Percentiles rank a stretch among this genome's conserved stretches.
Evolutionary conservation across 2,797 vertebrate species (phyloP).

Genomic region (Rhynchonycteris naso): DNA sequence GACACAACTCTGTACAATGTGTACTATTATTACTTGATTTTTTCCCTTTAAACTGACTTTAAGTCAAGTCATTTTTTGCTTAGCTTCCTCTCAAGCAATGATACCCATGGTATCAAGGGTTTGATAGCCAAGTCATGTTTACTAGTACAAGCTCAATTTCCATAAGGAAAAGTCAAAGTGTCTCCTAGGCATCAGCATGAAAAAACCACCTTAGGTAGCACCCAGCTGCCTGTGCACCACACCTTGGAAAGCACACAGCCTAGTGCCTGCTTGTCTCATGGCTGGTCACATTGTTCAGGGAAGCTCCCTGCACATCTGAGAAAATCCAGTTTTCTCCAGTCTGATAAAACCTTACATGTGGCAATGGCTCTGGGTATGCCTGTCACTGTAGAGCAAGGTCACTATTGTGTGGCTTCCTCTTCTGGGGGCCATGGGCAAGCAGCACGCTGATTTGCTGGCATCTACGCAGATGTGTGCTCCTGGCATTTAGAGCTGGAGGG

Average conservation of each 20-base stretch:
- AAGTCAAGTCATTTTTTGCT: slow-evolving; percentile 1
- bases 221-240: not conserved
- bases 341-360: not conserved
- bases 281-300: not conserved
- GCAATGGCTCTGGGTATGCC: not conserved
- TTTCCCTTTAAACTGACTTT: slow-evolving; percentile 29
- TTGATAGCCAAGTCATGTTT: not conserved
- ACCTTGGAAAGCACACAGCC: not conserved
- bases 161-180: not conserved
- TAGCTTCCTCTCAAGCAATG: slow-evolving; percentile 17
- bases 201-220: not conserved
- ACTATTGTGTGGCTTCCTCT: slow-evolving; percentile 13
- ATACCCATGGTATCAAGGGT: not conserved
- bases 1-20: not conserved
- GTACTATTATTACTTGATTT: not conserved
- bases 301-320: not conserved
- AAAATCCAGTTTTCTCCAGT: not conserved
- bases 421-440: slow-evolving; percentile 24
- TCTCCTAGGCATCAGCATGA: not conserved
- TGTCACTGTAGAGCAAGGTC: not conserved
- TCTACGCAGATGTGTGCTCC: not conserved
- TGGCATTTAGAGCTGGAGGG: not conserved
- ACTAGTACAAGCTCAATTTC: not conserved
- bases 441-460: slow-evolving; percentile 31
- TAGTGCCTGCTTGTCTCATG: not conserved